Evolutionary conservation across 2,113 vertebrate genomes (phyloP).

Genomic region (Pedetes capensis): DNA sequence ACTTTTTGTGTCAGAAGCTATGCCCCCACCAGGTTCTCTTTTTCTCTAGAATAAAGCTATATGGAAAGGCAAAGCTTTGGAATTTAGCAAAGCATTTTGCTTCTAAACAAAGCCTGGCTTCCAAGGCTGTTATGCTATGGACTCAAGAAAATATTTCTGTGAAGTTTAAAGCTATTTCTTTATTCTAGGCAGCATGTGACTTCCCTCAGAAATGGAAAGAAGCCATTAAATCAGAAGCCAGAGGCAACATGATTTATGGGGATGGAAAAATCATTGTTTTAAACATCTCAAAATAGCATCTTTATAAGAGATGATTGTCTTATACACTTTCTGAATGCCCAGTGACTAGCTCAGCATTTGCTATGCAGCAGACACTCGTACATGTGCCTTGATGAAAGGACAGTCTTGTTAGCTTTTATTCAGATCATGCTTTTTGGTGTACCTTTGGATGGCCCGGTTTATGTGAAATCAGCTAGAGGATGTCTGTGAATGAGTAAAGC

Average conservation of each 20-base stretch:
- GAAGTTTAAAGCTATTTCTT: conserved; percentile 56
- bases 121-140: background rate
- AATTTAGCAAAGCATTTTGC: conserved; percentile 26
- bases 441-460: background rate
- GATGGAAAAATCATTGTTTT: conserved; percentile 44
- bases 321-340: conserved; percentile 29
- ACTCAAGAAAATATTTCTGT: conserved; percentile 23
- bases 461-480: background rate
- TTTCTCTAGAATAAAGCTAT: background rate
- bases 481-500: background rate
- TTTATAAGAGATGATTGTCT: conserved; percentile 1
- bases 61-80: background rate
- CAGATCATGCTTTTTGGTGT: background rate
- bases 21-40: background rate
- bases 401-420: background rate
- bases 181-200: conserved; percentile 34
- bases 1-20: background rate
- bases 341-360: background rate
- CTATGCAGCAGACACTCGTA: background rate
- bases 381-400: background rate
- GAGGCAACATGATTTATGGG: conserved; percentile 47
- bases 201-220: conserved; percentile 27
- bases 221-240: conserved; percentile 42
- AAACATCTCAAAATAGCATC: conserved; percentile 48
- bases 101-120: background rate